Evolutionary conservation across 1,140 invertebrate genomes (phyloP).

Genomic region (Drosophila varians): DNA sequence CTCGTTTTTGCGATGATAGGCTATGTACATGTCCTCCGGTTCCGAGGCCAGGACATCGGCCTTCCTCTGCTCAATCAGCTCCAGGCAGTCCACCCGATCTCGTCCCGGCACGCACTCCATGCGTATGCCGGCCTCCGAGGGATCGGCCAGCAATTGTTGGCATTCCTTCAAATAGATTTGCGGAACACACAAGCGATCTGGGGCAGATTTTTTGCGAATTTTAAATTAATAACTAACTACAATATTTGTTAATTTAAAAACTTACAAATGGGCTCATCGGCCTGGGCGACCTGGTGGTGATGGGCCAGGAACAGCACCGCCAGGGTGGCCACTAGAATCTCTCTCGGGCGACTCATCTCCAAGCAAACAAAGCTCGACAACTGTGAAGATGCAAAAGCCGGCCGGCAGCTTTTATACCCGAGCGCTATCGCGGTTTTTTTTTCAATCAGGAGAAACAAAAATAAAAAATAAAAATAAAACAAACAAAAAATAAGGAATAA

Average conservation of each 20-base stretch:
- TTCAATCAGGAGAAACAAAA: conserved; percentile 8
- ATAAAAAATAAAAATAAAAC: neutral
- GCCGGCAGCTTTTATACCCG: conserved; percentile 62
- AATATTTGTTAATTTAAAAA: too few species aligned
- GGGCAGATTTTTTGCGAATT: neutral
- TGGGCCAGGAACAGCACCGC: conserved; percentile 2
- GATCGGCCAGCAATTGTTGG: conserved; percentile 87
- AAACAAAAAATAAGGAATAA: neutral
- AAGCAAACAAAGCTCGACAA: conserved; percentile 54
- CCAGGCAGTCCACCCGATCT: conserved; percentile 90
- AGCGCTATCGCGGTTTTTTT: neutral
- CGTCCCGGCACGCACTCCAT: conserved; percentile 88
- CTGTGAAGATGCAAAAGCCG: conserved; percentile 56
- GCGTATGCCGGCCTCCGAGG: conserved; percentile 86
- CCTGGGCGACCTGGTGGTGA: neutral
- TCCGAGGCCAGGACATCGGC: conserved; percentile 92
- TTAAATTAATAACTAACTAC: too few species aligned
- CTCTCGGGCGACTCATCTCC: conserved; percentile 26
- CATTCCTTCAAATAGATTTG: conserved; percentile 86
- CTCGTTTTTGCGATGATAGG: conserved; percentile 87
- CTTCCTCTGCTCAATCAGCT: conserved; percentile 88
- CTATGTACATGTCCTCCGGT: conserved; percentile 91
- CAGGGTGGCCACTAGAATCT: conserved; percentile 24
- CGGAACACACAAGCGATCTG: conserved; percentile 90
- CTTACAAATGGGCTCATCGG: conserved; percentile 70